Conservation (phyloP, 2,888 invertebrate species). For the Tanaodytes sp. region DNA sequence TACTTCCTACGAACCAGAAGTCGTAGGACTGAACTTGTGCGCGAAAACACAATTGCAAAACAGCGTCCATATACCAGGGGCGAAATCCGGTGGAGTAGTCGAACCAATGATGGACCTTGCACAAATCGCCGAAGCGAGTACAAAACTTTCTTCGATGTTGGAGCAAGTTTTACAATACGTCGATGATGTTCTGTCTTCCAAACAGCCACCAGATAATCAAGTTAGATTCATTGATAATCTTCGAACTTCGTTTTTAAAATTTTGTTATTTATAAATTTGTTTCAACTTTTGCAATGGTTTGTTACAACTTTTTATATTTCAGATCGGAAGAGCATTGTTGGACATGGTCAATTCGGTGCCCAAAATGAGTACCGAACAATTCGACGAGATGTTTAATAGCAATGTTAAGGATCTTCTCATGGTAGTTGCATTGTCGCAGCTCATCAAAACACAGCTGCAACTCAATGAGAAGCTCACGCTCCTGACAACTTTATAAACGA, state of each 20-base stretch:
- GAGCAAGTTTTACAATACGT: conserved; percentile 89
- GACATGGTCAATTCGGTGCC: conserved; percentile 94
- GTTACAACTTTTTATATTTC: conserved; percentile 22
- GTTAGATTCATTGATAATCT: conserved; percentile 70
- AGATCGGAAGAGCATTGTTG: conserved; percentile 88
- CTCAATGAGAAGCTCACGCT: conserved; percentile 96
- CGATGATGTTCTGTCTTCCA: conserved; percentile 90
- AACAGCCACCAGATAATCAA: conserved; percentile 83
- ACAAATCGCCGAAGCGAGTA: conserved; percentile 90
- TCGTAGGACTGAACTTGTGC: conserved; percentile 85
- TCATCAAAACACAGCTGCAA: conserved; percentile 96
- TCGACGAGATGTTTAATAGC: conserved; percentile 95
- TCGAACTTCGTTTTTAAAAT: too few species aligned
- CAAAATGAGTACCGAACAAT: conserved; percentile 90
- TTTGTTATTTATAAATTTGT: too few species aligned
- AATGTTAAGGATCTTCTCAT: conserved; percentile 97
- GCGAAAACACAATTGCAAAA: conserved; percentile 80
- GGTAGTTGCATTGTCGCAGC: conserved; percentile 95
- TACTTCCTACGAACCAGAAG: conserved; percentile 93
- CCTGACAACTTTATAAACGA: conserved; percentile 81
- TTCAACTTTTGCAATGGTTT: too few species aligned
- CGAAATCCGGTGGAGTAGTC: conserved; percentile 77
- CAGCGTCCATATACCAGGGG: conserved; percentile 66
- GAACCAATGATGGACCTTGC: conserved; percentile 82
- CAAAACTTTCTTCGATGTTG: conserved; percentile 83